Conservation (phyloP, 2,888 invertebrate genomes). For the Exocentrus adspersus region DNA sequence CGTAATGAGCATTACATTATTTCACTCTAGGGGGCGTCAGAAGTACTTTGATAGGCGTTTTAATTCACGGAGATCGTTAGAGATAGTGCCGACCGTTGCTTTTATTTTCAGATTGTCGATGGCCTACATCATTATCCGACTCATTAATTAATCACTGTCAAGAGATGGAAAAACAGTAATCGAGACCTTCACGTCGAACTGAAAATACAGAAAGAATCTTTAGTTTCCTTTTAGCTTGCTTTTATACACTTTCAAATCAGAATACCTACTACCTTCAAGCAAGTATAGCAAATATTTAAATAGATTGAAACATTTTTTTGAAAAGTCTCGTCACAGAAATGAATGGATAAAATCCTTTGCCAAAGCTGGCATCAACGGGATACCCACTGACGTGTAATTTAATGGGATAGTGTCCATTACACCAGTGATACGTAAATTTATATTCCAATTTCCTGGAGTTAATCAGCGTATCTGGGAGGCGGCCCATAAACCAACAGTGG, state of each 20-base stretch:
- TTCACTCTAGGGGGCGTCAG: not conserved
- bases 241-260: no score
- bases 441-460: constrained; percentile 1
- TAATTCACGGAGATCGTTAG: not conserved
- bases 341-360: not conserved
- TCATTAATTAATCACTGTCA: no score
- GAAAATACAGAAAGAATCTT: no score
- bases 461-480: not conserved
- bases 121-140: no score
- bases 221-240: no score
- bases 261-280: no score
- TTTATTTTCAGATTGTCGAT: no score
- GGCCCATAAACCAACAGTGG: not conserved
- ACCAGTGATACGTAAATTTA: constrained; percentile 3
- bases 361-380: not conserved
- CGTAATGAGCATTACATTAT: constrained; percentile 3
- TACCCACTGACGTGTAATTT: not conserved
- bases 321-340: not conserved
- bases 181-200: no score
- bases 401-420: constrained; percentile 1
- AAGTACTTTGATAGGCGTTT: not conserved
- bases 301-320: no score
- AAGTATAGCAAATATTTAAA: no score
- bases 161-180: no score
- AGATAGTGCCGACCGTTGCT: no score